A percentile compares a stretch with the other conserved stretches of the same genome.
phyloP scores from a whole-genome alignment of 2,888 invertebrate species.

The Dryadula phaetusa region DNA sequence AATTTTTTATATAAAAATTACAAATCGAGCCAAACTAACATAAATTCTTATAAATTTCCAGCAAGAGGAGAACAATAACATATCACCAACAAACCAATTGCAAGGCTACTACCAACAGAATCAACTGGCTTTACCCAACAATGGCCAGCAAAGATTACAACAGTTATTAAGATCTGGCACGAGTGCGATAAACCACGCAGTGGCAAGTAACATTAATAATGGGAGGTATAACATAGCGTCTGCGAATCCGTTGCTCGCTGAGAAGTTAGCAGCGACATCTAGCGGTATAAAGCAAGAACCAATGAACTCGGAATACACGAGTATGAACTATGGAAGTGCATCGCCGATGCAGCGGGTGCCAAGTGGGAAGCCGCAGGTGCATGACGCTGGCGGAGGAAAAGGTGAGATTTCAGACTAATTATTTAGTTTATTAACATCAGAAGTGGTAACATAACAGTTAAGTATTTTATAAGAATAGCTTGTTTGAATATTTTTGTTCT shows the following conservation, averaged over 20 bases:
- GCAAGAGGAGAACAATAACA: constrained; percentile 83
- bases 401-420: constrained; percentile 63
- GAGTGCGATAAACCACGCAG: constrained; percentile 75
- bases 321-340: constrained; percentile 80
- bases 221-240: constrained; percentile 92
- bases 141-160: constrained; percentile 76
- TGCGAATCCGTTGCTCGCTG: constrained; percentile 93
- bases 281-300: constrained; percentile 84
- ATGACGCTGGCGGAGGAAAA: constrained; percentile 83
- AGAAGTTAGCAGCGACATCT: constrained; percentile 91
- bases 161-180: constrained; percentile 77
- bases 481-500: too few species aligned
- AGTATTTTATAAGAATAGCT: too few species aligned
- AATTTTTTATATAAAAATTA: too few species aligned
- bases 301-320: constrained; percentile 77
- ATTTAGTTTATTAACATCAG: not conserved
- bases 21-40: not conserved
- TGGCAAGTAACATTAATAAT: constrained; percentile 79
- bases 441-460: too few species aligned
- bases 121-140: constrained; percentile 70
- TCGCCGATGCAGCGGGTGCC: constrained; percentile 83
- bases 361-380: constrained; percentile 80
- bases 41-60: constrained; percentile 57
- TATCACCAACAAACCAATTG: constrained; percentile 73
- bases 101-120: constrained; percentile 77